phyloP scores from a whole-genome alignment of 2,113 vertebrate species.

The Muscicapa adusta region DNA sequence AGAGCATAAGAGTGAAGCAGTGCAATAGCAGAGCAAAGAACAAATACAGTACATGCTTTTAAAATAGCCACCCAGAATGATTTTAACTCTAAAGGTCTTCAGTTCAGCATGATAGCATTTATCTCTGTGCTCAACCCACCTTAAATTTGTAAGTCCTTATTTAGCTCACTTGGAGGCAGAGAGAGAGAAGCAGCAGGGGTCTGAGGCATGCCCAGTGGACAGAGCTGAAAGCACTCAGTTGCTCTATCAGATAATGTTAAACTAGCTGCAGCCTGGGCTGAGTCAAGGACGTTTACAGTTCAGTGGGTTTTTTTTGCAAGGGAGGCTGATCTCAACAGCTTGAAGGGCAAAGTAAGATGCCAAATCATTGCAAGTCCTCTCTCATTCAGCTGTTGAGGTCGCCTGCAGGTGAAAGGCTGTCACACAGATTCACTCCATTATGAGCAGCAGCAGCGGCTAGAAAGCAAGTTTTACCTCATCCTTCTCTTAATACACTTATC shows the following conservation, averaged over 20 bases:
- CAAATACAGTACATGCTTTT: slow-evolving; percentile 24
- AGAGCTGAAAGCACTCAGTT: slow-evolving; percentile 54
- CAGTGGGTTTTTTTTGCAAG: slow-evolving; percentile 49
- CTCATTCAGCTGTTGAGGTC: slow-evolving; percentile 74
- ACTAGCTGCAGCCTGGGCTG: slow-evolving; percentile 66
- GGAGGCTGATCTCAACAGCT: slow-evolving; percentile 76
- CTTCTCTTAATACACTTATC: slow-evolving; percentile 84
- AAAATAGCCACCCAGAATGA: not conserved
- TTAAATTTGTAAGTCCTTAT: not conserved
- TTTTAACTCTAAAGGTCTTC: not conserved
- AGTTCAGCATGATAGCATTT: not conserved
- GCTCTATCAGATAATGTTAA: not conserved
- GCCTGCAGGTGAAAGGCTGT: slow-evolving; percentile 42
- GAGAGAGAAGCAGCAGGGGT: slow-evolving; percentile 25
- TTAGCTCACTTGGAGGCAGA: slow-evolving; percentile 24
- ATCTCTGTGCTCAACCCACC: not conserved
- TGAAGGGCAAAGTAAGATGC: slow-evolving; percentile 52
- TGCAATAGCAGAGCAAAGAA: slow-evolving; percentile 72
- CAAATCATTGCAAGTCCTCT: not conserved
- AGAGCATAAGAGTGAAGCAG: slow-evolving; percentile 73
- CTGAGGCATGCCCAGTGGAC: slow-evolving; percentile 59
- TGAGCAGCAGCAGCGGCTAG: slow-evolving; percentile 36
- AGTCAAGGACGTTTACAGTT: slow-evolving; percentile 42
- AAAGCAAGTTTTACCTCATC: slow-evolving; percentile 84
- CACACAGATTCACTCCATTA: slow-evolving; percentile 36